Evolutionary conservation across 2,113 vertebrate species (phyloP), one percentile per base, ranked within the genome.

Genomic region (Hystrix brachyura): DNA sequence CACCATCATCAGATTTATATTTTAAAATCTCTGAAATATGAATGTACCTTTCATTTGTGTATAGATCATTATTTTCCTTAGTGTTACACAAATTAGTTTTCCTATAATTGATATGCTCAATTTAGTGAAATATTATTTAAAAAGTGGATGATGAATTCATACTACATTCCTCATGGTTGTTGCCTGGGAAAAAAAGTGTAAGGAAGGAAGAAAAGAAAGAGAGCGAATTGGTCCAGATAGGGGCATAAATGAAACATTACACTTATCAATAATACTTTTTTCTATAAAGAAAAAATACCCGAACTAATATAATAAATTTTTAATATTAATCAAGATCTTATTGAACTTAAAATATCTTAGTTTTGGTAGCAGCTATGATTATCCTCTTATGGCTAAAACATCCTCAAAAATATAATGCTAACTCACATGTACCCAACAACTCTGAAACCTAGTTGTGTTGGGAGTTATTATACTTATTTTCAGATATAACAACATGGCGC

Each of bases 81-180:
- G 21, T 82, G 46, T 64, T 64, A 64, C 0, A 62, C 23, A 78
- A 81, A 57, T 64, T 18, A 83, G 29, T 57, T 76, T 83, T 81
- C 7, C 51, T 71, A n/a, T 34, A 25, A n/a, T 38, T 76, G n/a
- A 34, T 0, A 90, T 11, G 62, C 48, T 84, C 59, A 78, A 79
- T 80, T 82, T 85, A 82, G 51, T 91, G 27, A 88, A 93, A 69
- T 80, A 13, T 18, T 11, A 81, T 18, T 93, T 81, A 82, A 89
- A 84, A 86, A 82, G 34, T 90, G 62, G 62, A 91, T 55, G 25
- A n/a, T 8, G 1, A 43, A 87, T 23, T 92, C 17, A 27, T 1
- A 78, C 4, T 65, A 48, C 60, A 87, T 80, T 86, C 7, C 67
- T 86, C 14, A 67, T 4, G 64, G 8, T 55, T 29, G 1, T 0